phyloP scores from a whole-genome alignment of 2,797 vertebrate species.

The Erithacus rubecula region DNA sequence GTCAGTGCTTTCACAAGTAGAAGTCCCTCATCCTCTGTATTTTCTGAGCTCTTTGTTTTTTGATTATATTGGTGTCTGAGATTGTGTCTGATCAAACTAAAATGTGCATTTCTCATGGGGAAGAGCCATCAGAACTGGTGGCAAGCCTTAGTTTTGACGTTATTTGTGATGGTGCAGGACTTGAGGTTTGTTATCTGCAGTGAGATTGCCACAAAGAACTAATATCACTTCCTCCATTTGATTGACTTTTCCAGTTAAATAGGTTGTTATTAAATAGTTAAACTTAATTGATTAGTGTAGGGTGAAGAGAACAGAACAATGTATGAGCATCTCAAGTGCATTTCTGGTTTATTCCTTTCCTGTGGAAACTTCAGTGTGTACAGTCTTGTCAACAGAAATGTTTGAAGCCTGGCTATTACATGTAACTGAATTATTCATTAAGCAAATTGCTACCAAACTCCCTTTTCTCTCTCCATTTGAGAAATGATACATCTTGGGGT shows the following conservation, averaged over 20 bases:
- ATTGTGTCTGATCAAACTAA: background rate
- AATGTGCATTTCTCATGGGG: background rate
- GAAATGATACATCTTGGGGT: background rate
- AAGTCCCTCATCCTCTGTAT: background rate
- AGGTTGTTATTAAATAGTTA: background rate
- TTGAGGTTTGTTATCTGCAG: background rate
- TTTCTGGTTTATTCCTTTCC: background rate
- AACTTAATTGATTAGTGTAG: background rate
- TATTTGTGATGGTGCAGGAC: background rate
- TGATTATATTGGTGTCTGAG: background rate
- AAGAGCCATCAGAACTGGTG: background rate
- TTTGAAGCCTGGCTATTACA: accelerated
- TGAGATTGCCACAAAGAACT: background rate
- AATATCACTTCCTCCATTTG: background rate
- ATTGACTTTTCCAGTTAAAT: background rate
- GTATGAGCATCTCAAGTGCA: background rate
- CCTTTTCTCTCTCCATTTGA: background rate
- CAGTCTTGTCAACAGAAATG: background rate
- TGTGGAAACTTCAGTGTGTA: background rate
- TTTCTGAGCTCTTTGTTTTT: background rate
- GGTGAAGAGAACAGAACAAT: background rate
- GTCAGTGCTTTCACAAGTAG: background rate
- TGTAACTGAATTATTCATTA: background rate
- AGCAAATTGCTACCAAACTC: background rate
- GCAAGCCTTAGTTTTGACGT: background rate